phyloP scores from a whole-genome alignment of 1,140 invertebrate species.

The Neodiprion virginianus region DNA sequence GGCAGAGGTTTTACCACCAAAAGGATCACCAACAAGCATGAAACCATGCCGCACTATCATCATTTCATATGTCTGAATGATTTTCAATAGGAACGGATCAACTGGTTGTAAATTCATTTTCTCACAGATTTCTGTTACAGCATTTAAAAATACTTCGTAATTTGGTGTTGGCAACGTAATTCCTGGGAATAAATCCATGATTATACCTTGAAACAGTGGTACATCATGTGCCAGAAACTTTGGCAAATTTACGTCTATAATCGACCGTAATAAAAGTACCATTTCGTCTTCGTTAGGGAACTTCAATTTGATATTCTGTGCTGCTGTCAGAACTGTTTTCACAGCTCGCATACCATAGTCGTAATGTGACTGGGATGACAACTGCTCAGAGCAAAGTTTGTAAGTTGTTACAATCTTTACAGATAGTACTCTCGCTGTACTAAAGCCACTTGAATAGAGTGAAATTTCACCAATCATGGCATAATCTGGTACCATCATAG shows the following conservation, averaged over 20 bases:
- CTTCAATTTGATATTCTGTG: slow-evolving; percentile 85
- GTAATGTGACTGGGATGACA: slow-evolving; percentile 88
- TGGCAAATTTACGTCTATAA: slow-evolving; percentile 92
- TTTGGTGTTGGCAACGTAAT: slow-evolving; percentile 76
- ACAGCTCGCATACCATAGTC: slow-evolving; percentile 90
- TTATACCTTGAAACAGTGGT: slow-evolving; percentile 89
- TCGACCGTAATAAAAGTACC: slow-evolving; percentile 79
- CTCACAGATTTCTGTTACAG: slow-evolving; percentile 61
- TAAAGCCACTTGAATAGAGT: slow-evolving; percentile 89
- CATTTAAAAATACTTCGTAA: slow-evolving; percentile 70
- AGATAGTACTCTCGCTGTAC: slow-evolving; percentile 78
- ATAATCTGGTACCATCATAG: slow-evolving; percentile 97
- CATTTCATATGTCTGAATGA: slow-evolving; percentile 83
- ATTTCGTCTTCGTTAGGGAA: slow-evolving; percentile 84
- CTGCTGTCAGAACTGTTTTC: slow-evolving; percentile 84
- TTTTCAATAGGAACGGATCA: slow-evolving; percentile 74
- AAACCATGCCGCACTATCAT: slow-evolving; percentile 88
- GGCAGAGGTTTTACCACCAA: slow-evolving; percentile 74
- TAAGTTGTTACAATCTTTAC: slow-evolving; percentile 91
- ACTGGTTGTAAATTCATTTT: slow-evolving; percentile 78
- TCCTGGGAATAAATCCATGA: slow-evolving; percentile 90
- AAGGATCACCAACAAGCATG: slow-evolving; percentile 82
- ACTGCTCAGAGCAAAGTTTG: slow-evolving; percentile 86
- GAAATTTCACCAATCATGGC: slow-evolving; percentile 91
- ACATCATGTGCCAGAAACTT: slow-evolving; percentile 92